Evolutionary conservation across 2,113 vertebrate genomes (phyloP).

Genomic region (Tor tambroides): DNA sequence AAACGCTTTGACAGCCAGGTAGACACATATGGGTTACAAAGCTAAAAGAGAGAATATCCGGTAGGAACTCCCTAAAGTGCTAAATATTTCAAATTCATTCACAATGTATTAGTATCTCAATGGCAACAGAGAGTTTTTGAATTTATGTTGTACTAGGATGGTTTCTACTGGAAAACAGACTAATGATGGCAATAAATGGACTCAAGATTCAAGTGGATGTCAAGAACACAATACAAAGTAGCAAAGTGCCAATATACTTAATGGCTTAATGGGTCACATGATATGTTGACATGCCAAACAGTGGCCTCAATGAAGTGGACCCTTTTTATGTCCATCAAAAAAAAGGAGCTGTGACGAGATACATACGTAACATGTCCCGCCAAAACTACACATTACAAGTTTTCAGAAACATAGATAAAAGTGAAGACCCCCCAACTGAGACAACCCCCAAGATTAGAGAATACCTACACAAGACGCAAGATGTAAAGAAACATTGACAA

Average conservation of each 20-base stretch:
- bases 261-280: conserved; percentile 45
- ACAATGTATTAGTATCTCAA: conserved; percentile 50
- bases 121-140: conserved; percentile 47
- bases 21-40: conserved; percentile 50
- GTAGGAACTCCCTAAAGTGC: conserved; percentile 81
- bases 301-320: conserved; percentile 43
- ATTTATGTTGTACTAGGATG: conserved; percentile 27
- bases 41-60: conserved; percentile 45
- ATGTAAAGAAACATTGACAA: conserved; percentile 7
- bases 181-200: conserved; percentile 22
- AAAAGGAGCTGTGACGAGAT: conserved; percentile 19
- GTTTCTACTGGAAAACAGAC: conserved; percentile 28
- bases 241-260: conserved; percentile 47
- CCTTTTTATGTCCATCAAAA: conserved; percentile 19
- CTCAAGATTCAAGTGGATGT: conserved; percentile 23
- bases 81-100: conserved; percentile 76
- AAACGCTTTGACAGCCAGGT: conserved; percentile 49
- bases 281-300: conserved; percentile 49
- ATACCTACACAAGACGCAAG: neutral
- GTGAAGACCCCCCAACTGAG: neutral
- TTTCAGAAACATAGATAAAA: conserved; percentile 33
- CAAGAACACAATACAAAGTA: conserved; percentile 39
- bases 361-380: conserved; percentile 7
- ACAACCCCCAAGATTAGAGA: neutral
- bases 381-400: conserved; percentile 32